Evolutionary conservation across 2,113 vertebrate genomes (phyloP).

Genomic region (Pristiophorus japonicus): DNA sequence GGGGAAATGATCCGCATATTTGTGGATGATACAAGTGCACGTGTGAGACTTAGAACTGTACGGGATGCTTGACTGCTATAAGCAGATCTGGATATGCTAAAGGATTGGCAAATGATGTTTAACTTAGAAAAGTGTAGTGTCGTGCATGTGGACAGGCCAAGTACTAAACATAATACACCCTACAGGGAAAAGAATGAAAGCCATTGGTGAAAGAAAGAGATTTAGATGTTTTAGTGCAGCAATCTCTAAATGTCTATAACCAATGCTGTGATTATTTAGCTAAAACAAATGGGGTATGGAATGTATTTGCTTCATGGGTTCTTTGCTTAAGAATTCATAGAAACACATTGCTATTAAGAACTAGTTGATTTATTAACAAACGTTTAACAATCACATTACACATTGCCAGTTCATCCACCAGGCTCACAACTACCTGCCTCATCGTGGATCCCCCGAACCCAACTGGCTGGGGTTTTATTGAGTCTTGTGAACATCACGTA

Average conservation of each 20-base stretch:
- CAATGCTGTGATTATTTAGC: neutral
- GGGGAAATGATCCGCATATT: neutral
- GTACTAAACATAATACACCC: too few species aligned
- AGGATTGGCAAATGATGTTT: neutral
- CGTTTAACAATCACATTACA: too few species aligned
- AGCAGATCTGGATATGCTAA: neutral
- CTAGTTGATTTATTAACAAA: too few species aligned
- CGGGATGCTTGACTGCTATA: neutral
- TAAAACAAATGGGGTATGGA: too few species aligned
- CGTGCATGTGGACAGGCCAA: neutral
- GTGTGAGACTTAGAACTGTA: neutral
- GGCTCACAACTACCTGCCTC: too few species aligned
- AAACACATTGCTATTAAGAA: too few species aligned
- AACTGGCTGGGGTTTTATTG: too few species aligned
- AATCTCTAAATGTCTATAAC: neutral
- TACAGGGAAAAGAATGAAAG: neutral
- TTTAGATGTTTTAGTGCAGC: neutral
- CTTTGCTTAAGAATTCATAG: too few species aligned
- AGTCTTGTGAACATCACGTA: too few species aligned
- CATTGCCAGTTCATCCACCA: too few species aligned
- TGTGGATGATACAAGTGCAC: neutral
- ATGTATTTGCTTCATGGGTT: too few species aligned
- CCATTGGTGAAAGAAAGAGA: neutral
- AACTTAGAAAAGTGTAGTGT: neutral
- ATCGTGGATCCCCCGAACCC: too few species aligned